Evolutionary conservation across 92 coral and sea anemone genomes (phyloP).

Genomic region (Parazoanthus swiftii): DNA sequence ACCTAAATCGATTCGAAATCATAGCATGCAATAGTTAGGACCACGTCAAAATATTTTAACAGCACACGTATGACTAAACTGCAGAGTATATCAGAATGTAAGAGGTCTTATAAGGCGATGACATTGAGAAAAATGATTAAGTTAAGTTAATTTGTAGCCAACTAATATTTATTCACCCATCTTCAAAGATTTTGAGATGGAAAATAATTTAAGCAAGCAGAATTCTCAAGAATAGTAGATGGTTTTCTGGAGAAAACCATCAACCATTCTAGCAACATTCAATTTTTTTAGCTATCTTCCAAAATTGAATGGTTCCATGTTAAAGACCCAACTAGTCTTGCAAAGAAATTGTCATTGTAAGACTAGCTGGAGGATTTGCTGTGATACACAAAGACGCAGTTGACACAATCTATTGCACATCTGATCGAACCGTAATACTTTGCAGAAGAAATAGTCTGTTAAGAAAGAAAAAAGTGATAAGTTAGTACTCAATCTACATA

Average conservation of each 20-base stretch:
- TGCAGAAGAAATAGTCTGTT: slow-evolving; percentile 30
- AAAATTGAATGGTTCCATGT: slow-evolving; percentile 26
- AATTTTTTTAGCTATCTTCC: slow-evolving; percentile 13
- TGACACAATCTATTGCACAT: background rate
- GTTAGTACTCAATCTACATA: background rate
- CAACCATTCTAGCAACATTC: slow-evolving; percentile 19
- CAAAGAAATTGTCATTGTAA: background rate
- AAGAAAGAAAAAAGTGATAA: slow-evolving; percentile 22
- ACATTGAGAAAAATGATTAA: background rate
- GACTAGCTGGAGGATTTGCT: background rate
- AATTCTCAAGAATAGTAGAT: slow-evolving; percentile 35
- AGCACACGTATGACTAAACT: background rate
- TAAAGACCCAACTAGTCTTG: background rate
- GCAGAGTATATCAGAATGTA: background rate
- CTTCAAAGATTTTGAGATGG: slow-evolving; percentile 6
- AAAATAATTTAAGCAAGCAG: slow-evolving; percentile 33
- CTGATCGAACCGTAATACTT: background rate
- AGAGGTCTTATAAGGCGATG: background rate
- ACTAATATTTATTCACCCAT: background rate
- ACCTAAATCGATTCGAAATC: slow-evolving; percentile 4
- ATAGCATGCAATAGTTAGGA: background rate
- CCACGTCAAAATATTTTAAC: background rate
- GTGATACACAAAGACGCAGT: background rate
- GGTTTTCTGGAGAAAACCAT: background rate
- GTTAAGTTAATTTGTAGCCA: background rate